Percentiles rank a stretch among this genome's conserved stretches.
phyloP scores from a whole-genome alignment of 2,113 vertebrate species.

The Pao palembangensis region DNA sequence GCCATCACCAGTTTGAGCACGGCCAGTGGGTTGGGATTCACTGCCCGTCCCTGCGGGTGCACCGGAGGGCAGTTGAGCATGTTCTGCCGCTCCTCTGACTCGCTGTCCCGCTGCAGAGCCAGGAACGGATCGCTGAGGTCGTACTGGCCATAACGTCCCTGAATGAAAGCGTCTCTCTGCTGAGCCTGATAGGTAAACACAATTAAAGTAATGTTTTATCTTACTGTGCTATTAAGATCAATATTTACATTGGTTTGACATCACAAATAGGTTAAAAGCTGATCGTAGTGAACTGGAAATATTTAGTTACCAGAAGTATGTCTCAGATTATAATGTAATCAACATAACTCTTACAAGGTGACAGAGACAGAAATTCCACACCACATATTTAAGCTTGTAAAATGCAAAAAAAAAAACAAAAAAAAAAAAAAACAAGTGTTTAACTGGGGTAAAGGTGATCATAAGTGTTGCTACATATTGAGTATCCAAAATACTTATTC shows the following conservation, averaged over 20 bases:
- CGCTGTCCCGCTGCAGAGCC: conserved; percentile 92
- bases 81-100: conserved; percentile 71
- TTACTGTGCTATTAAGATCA: too few relatives aligned
- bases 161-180: conserved; percentile 88
- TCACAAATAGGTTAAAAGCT: background rate
- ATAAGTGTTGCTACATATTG: too few relatives aligned
- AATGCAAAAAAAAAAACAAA: too few relatives aligned
- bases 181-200: conserved; percentile 79
- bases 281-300: background rate
- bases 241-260: background rate
- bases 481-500: too few relatives aligned
- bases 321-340: background rate
- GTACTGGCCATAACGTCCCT: conserved; percentile 93
- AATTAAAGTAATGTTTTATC: conserved; percentile 5
- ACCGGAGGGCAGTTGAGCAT: conserved; percentile 64
- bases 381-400: background rate
- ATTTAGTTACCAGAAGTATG: background rate
- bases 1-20: conserved; percentile 92
- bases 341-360: background rate
- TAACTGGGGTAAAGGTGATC: too few relatives aligned
- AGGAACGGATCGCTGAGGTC: conserved; percentile 93
- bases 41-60: conserved; percentile 70
- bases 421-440: too few relatives aligned
- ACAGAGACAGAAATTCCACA: background rate
- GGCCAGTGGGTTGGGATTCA: conserved; percentile 86